Conservation (phyloP, 2,888 invertebrate species). For the Sisyra nigra region DNA sequence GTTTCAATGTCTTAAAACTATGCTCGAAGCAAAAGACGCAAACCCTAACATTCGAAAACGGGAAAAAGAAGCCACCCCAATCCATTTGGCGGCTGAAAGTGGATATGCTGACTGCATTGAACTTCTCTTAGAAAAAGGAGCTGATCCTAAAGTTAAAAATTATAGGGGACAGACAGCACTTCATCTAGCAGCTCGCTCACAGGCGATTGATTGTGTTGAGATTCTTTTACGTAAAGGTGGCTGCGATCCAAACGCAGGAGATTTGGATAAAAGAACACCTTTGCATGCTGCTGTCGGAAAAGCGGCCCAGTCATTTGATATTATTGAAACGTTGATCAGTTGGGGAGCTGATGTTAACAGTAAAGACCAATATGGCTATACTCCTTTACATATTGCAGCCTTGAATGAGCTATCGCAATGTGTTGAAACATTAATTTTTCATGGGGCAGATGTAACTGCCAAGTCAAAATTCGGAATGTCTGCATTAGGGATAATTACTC, state of each 20-base stretch:
- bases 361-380: constrained; percentile 73
- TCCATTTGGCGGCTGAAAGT: constrained; percentile 79
- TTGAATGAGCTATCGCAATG: constrained; percentile 72
- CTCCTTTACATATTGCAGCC: constrained; percentile 72
- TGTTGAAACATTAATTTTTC: constrained; percentile 67
- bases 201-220: constrained; percentile 69
- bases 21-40: constrained; percentile 55
- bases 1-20: constrained; percentile 53
- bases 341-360: constrained; percentile 73
- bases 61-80: constrained; percentile 58
- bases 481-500: constrained; percentile 67
- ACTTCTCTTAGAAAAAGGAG: constrained; percentile 53
- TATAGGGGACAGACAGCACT: constrained; percentile 71
- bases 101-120: constrained; percentile 71
- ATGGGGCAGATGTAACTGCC: constrained; percentile 79
- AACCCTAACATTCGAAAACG: constrained; percentile 55
- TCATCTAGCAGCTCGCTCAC: constrained; percentile 67
- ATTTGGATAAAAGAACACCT: constrained; percentile 66
- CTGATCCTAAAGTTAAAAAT: constrained; percentile 57
- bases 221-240: constrained; percentile 54
- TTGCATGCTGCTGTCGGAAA: constrained; percentile 75
- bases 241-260: constrained; percentile 63
- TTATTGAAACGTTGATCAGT: constrained; percentile 58
- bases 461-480: constrained; percentile 76
- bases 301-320: constrained; percentile 63